A percentile compares a stretch with the other conserved stretches of the same genome.
These are phyloP conservation scores for Ophthalmolycus amberensis DNA, from an alignment of 2,113 vertebrate species.

Conservation along the genomic window DNA sequence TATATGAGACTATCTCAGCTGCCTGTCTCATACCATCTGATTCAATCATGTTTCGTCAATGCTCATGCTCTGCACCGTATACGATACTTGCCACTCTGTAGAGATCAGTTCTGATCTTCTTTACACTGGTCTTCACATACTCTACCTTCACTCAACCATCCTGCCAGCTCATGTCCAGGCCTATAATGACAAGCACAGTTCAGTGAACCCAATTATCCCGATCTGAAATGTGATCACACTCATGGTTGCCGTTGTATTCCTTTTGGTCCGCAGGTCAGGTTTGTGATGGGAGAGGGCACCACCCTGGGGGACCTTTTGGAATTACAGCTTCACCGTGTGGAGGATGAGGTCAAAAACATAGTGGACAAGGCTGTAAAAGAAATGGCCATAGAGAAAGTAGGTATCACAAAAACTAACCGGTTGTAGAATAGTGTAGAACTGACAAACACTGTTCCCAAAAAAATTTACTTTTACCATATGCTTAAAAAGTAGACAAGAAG, in stretches of 20 bases:
- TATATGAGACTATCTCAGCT: constrained; percentile 54
- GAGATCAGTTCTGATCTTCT: constrained; percentile 2
- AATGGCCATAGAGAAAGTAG: constrained; percentile 84
- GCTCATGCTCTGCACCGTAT: background rate
- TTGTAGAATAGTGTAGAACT: background rate
- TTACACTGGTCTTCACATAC: constrained; percentile 1
- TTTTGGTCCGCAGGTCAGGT: constrained; percentile 71
- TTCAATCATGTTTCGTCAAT: constrained; percentile 11
- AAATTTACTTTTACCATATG: background rate
- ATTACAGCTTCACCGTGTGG: constrained; percentile 82
- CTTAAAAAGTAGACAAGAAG: background rate
- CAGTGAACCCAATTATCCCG: constrained; percentile 44
- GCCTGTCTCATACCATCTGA: background rate
- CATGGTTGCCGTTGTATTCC: background rate
- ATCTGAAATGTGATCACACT: constrained; percentile 47
- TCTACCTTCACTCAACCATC: background rate
- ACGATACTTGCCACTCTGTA: background rate
- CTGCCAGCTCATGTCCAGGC: constrained; percentile 6
- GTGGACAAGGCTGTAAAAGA: constrained; percentile 86
- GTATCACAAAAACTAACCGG: background rate
- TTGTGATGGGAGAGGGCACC: constrained; percentile 81
- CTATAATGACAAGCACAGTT: constrained; percentile 37
- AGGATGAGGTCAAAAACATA: constrained; percentile 86
- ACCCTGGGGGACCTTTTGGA: constrained; percentile 80
- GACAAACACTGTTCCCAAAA: background rate